phyloP scores from a whole-genome alignment of 2,797 vertebrate genomes.

The Spea hammondii region DNA sequence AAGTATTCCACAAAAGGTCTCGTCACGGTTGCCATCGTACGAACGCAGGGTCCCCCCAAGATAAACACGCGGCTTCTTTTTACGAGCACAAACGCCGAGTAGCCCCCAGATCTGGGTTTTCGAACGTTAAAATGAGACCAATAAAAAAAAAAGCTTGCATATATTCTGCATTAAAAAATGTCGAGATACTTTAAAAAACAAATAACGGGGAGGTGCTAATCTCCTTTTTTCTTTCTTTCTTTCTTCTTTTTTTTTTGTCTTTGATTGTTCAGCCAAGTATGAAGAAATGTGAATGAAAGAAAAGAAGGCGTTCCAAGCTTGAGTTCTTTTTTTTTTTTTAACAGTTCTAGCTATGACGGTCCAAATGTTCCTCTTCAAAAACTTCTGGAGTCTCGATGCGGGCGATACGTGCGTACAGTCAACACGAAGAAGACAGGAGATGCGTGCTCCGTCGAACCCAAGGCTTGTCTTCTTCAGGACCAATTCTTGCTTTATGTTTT shows the following conservation, averaged over 20 bases:
- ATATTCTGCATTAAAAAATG: background rate
- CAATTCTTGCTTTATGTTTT: conserved; percentile 26
- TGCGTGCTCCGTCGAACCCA: conserved; percentile 23
- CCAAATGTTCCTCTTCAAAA: conserved; percentile 44
- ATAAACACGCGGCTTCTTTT: conserved; percentile 51
- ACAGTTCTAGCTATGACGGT: conserved; percentile 56
- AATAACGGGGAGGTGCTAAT: conserved; percentile 60
- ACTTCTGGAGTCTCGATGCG: conserved; percentile 42
- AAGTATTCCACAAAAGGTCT: conserved; percentile 59
- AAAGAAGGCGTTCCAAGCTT: conserved; percentile 27
- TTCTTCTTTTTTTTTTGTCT: conserved; percentile 67
- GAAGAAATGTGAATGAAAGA: conserved; percentile 62
- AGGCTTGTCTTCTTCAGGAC: conserved; percentile 8
- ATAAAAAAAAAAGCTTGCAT: background rate
- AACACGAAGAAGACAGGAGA: background rate
- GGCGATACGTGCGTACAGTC: conserved; percentile 13
- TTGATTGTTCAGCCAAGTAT: conserved; percentile 65
- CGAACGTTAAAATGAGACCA: background rate
- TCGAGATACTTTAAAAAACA: conserved; percentile 10
- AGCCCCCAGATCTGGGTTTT: conserved; percentile 18
- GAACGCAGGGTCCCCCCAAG: conserved; percentile 50
- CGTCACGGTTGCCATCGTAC: conserved; percentile 63
- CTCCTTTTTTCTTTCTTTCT: conserved; percentile 53
- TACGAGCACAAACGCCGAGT: conserved; percentile 54
- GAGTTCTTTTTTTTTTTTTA: conserved; percentile 13